Percentiles rank a stretch among this genome's conserved stretches.
phyloP scores from a whole-genome alignment of 2,797 vertebrate species.

The Sebastolobus altivelis region DNA sequence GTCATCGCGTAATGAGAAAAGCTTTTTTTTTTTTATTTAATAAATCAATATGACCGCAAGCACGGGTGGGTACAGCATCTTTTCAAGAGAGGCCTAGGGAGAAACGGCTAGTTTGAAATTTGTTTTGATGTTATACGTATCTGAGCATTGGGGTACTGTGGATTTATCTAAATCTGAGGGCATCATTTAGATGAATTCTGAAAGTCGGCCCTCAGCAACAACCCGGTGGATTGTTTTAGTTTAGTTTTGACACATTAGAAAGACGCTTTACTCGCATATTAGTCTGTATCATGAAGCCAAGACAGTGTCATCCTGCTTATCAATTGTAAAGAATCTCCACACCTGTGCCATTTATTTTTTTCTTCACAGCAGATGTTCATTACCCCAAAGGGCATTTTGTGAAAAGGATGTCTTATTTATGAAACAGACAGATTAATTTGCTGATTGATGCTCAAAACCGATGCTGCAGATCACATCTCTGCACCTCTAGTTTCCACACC shows the following conservation, averaged over 20 bases:
- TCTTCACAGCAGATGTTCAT: constrained; percentile 11
- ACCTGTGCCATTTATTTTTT: not conserved
- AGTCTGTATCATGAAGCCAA: not conserved
- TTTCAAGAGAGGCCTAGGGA: not conserved
- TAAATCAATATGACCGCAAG: not conserved
- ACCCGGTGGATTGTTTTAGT: not conserved
- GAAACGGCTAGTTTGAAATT: not conserved
- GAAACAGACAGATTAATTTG: not conserved
- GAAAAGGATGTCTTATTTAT: not conserved
- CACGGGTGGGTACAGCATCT: not conserved
- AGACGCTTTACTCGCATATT: not conserved
- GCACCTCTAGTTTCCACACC: not conserved
- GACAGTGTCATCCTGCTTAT: constrained; percentile 5
- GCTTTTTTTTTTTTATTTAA: not conserved
- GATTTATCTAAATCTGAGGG: not conserved
- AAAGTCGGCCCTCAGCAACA: not conserved
- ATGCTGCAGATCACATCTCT: constrained; percentile 1
- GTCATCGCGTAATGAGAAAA: not conserved
- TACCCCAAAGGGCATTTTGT: not conserved
- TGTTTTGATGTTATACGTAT: not conserved
- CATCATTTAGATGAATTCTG: not conserved
- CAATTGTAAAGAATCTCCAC: not conserved
- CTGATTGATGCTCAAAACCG: constrained; percentile 13
- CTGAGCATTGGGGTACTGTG: not conserved
- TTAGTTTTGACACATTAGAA: not conserved